Base-by-base conservation (phyloP, 2,113 vertebrate genomes). In the Acrocephalus kingi region DNA sequence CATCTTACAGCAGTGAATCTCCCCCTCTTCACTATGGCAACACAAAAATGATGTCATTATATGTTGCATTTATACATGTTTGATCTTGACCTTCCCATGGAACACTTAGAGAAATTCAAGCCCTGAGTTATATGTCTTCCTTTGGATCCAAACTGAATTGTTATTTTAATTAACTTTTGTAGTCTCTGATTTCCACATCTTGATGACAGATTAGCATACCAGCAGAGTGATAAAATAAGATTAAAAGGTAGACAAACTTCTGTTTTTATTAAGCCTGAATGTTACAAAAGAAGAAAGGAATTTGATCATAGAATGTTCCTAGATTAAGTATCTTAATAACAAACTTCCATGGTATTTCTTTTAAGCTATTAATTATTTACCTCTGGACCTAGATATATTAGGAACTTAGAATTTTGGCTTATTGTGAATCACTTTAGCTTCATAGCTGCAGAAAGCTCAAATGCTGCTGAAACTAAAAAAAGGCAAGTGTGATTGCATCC, bases 151-250 rank as follows among this genome's bases (percentile, higher is more conserved):
- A 68, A 86, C 16, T 64, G 51, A 86, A 83, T 81, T 90, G 48
- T 93, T 90, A 90, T 90, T 95, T 92, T 94, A 96, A 96, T 97
- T 97, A 97, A 75, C 72, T 31, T 87, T 86, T 88, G 12, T 77
- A 84, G 52, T 83, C 76, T 93, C 68, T 39, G 35, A 89, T 95
- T 95, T 91, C 90, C 79, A 90, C 93, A 94, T 91, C 79, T 78
- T 88, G 88, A 94, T 95, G 93, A 96, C 88, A 95, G 90, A 95
- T 86, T 87, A 95, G 37, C 90, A 90, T 96, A 86, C 85, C 85
- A 78, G 30, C 12, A 68, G 72, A 75, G 64, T 93, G 92, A 95
- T 93, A 96, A 97, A 96, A 94, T 82, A n/a, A 96, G 85, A 97
- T 96, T 95, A 91, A 93, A 94, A 84, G 76, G 82, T 68, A 97